A percentile compares a stretch with the other conserved stretches of the same genome.
phyloP scores from a whole-genome alignment of 2,797 vertebrate species.

The Parauchenoglanis ngamensis region DNA sequence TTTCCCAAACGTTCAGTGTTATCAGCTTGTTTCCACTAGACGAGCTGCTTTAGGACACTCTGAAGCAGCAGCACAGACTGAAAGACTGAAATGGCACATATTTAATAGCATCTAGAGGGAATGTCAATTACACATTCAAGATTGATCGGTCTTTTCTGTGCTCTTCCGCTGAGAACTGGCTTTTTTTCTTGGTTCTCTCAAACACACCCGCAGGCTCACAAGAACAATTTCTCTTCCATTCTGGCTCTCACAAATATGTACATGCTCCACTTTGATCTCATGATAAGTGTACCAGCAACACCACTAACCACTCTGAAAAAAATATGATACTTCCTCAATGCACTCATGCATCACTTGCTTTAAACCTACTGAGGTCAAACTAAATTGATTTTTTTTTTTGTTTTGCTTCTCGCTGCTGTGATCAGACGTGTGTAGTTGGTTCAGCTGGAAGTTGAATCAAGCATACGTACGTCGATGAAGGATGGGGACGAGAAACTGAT shows the following conservation, averaged over 20 bases:
- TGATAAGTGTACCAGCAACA: background rate
- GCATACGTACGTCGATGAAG: background rate
- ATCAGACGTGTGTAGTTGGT: background rate
- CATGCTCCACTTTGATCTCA: background rate
- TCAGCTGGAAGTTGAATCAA: background rate
- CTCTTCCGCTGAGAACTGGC: conserved; percentile 29
- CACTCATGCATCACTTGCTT: no score
- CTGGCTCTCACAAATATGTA: background rate
- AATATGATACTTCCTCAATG: background rate
- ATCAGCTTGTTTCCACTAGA: conserved; percentile 49
- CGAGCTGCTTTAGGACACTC: conserved; percentile 37
- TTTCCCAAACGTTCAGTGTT: conserved; percentile 49
- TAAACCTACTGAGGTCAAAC: background rate
- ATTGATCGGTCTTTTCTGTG: conserved; percentile 50
- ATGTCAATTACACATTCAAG: conserved; percentile 57
- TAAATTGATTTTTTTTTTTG: background rate
- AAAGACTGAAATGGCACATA: conserved; percentile 54
- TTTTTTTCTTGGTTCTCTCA: conserved; percentile 7
- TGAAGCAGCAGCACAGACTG: conserved; percentile 39
- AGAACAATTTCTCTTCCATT: background rate
- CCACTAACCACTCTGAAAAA: background rate
- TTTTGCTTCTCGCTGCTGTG: background rate
- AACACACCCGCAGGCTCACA: conserved; percentile 35
- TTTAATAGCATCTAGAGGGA: conserved; percentile 59
- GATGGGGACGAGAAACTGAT: background rate